Evolutionary conservation across 2,113 vertebrate genomes (phyloP).

Genomic region (Notechis scutatus): DNA sequence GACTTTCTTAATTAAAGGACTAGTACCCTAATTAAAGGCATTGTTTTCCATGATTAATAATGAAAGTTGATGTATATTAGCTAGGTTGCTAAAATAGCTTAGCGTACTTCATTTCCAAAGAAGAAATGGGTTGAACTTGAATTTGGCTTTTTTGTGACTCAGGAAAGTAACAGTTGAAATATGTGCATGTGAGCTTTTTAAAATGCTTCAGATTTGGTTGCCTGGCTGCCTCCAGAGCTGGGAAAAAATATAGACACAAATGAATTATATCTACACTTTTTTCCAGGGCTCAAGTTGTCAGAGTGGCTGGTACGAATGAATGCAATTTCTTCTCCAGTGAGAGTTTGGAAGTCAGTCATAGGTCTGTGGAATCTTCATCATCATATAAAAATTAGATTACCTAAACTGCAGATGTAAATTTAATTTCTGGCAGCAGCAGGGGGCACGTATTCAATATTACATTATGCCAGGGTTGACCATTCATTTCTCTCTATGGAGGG

Average conservation of each 20-base stretch:
- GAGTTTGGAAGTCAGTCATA: not conserved
- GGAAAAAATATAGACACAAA: not conserved
- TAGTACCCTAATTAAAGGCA: not conserved
- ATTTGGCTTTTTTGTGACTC: not conserved
- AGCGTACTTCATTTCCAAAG: not conserved
- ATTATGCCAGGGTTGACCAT: not conserved
- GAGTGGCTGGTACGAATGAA: not conserved
- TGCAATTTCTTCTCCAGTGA: not conserved
- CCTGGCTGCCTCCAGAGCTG: not conserved
- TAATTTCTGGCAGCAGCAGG: not conserved
- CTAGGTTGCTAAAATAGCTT: not conserved
- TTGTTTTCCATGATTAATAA: not conserved
- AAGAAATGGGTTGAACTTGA: not conserved
- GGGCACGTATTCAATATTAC: not conserved
- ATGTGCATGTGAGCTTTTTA: not conserved
- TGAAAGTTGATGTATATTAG: not conserved
- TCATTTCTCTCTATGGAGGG: not conserved
- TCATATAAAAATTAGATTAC: not conserved
- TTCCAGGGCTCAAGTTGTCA: not conserved
- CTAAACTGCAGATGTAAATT: not conserved
- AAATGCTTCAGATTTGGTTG: not conserved
- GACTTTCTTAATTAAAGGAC: not conserved
- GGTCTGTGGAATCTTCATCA: not conserved
- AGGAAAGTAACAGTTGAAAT: not conserved
- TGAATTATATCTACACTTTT: not conserved